Base-by-base conservation (phyloP, 2,797 vertebrate species). In the Oreortyx pictus region DNA sequence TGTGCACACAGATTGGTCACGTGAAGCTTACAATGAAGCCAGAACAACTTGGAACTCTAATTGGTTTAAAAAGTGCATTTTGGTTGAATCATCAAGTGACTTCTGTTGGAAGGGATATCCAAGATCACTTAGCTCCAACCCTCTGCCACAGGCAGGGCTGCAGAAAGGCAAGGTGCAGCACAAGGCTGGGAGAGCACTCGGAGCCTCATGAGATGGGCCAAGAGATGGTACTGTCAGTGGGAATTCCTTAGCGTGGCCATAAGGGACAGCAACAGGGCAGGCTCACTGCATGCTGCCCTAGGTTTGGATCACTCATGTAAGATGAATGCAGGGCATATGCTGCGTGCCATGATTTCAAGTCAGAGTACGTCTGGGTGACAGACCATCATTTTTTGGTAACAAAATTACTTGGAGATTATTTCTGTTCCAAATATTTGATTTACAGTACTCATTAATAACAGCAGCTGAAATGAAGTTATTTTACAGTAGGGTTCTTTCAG, bases 381-480 rank as follows among this genome's bases (percentile, higher is more conserved):
- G 33, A 37, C 11, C 56, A 9, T 3, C n/a, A 47, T 11, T 24
- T 41, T 61, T 7, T 37, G 2, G 2, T 29, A 92, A 94, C 10
- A n/a, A 37, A 61, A 73, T 7, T 19, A 79, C 31, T 13, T 12
- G 8, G 14, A 92, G 46, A 66, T 49, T 16, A 73, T 41, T 75
- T 94, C 91, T 88, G 71, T 94, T 78, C 37, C 49, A 79, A 78
- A 83, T 88, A 37, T n/a, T 82, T 78, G 47, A 85, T 43, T 87
- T 70, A 37, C 52, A 41, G 29, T 11, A 71, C 84, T 90, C 86
- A 60, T 87, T 90, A 95, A 91, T 79, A 96, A 96, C 57, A 96
- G 93, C 95, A 97, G 94, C 90, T 95, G 93, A 96, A 97, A 96
- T 94, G 80, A 88, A 94, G 84, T 95, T 82, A 95, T 94, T 93